These are phyloP conservation scores for Bryconaethiops microstoma DNA, from an alignment of 2,797 vertebrate species.

Conservation along the genomic window DNA sequence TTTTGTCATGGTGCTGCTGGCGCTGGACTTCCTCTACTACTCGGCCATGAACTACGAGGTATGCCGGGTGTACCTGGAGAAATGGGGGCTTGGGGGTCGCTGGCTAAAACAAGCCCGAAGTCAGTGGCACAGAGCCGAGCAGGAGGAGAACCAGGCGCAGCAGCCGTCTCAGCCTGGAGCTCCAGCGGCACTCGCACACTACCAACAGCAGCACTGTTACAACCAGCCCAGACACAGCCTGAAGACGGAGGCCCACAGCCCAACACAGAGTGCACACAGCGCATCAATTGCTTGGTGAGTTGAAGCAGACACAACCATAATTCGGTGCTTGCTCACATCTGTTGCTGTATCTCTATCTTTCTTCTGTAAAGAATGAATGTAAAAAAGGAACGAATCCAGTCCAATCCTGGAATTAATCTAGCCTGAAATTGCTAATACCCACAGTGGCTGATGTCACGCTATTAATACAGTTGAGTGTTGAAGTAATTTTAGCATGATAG, in stretches of 20 bases:
- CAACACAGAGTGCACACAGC: conserved; percentile 88
- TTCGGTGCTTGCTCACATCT: neutral
- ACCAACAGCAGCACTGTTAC: conserved; percentile 53
- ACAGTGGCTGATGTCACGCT: no score
- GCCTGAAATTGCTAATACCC: no score
- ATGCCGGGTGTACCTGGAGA: conserved; percentile 92
- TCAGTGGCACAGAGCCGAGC: conserved; percentile 84
- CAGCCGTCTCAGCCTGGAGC: conserved; percentile 60
- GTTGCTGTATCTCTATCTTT: neutral
- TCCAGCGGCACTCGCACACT: conserved; percentile 40
- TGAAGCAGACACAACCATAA: neutral
- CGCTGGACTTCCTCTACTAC: conserved; percentile 96
- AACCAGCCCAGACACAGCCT: conserved; percentile 82
- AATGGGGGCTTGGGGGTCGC: conserved; percentile 92
- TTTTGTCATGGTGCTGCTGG: conserved; percentile 91
- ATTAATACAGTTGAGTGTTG: no score
- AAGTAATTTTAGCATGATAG: no score
- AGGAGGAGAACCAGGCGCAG: conserved; percentile 70
- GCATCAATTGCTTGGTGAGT: conserved; percentile 93
- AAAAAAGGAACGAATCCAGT: neutral
- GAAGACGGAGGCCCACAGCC: conserved; percentile 85
- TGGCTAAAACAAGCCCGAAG: conserved; percentile 91
- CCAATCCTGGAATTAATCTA: no score
- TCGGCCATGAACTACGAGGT: conserved; percentile 98
- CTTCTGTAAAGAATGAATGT: neutral